Evolutionary conservation across 2,797 vertebrate genomes (phyloP).

Genomic region (Falco concolor): DNA sequence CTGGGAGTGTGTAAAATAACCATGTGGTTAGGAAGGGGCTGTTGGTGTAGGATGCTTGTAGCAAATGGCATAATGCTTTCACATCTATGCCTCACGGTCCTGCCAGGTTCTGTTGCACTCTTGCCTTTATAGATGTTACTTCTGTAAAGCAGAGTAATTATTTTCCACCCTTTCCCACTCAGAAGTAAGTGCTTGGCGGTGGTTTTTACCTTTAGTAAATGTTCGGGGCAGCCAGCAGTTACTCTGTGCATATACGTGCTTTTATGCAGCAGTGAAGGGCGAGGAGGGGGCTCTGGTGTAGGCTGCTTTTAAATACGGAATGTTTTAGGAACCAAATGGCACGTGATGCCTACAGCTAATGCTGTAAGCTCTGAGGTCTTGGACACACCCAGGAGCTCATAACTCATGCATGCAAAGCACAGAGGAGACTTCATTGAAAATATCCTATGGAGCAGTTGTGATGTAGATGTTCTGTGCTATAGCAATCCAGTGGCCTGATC

Average conservation of each 20-base stretch:
- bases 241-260: rapidly evolving
- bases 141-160: background rate
- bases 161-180: background rate
- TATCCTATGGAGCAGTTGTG: rapidly evolving
- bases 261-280: rapidly evolving
- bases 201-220: background rate
- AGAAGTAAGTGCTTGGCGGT: background rate
- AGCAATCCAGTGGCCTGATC: rapidly evolving
- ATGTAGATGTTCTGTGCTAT: rapidly evolving
- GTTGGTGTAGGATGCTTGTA: background rate
- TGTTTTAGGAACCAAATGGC: constrained; percentile 4
- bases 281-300: background rate
- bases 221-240: background rate
- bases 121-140: background rate
- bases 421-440: background rate
- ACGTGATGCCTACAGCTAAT: constrained; percentile 25
- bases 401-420: constrained; percentile 18
- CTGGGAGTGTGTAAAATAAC: constrained; percentile 3
- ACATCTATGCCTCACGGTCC: background rate
- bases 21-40: constrained; percentile 20
- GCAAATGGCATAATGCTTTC: background rate
- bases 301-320: background rate
- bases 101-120: constrained; percentile 4
- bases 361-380: background rate
- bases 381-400: constrained; percentile 44